phyloP scores from a whole-genome alignment of 2,797 vertebrate species.

The Tangara arthus region DNA sequence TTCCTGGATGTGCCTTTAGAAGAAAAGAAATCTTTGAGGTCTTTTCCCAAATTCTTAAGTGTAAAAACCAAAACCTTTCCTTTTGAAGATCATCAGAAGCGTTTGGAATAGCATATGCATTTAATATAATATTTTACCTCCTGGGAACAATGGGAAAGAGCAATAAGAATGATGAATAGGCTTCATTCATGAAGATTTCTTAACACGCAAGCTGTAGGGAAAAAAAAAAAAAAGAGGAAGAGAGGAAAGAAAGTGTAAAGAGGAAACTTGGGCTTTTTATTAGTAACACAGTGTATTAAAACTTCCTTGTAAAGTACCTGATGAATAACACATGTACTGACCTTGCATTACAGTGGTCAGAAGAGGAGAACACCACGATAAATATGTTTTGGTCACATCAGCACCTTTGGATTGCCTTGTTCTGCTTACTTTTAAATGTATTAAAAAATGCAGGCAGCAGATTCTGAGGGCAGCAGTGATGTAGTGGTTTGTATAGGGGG shows the following conservation, averaged over 20 bases:
- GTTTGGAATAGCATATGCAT: background rate
- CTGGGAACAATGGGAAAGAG: background rate
- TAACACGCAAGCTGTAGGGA: background rate
- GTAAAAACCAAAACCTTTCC: background rate
- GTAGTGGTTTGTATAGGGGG: background rate
- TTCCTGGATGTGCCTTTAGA: background rate
- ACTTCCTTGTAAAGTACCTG: background rate
- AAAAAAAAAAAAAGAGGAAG: background rate
- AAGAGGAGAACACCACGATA: background rate
- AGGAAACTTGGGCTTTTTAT: background rate
- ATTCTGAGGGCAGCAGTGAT: background rate
- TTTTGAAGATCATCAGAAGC: background rate
- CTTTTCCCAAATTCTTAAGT: background rate
- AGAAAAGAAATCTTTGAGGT: background rate
- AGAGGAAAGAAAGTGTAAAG: background rate
- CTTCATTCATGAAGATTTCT: background rate
- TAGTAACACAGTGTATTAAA: background rate
- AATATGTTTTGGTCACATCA: background rate
- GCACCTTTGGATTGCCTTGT: background rate
- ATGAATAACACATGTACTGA: background rate
- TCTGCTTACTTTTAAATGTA: background rate
- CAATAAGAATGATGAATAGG: background rate
- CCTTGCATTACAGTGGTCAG: background rate
- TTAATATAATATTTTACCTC: background rate
- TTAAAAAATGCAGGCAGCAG: background rate